Evolutionary conservation across 1,140 invertebrate species (phyloP), one percentile per base, ranked within the genome.

Genomic region (Zaprionus lachaisei): DNA sequence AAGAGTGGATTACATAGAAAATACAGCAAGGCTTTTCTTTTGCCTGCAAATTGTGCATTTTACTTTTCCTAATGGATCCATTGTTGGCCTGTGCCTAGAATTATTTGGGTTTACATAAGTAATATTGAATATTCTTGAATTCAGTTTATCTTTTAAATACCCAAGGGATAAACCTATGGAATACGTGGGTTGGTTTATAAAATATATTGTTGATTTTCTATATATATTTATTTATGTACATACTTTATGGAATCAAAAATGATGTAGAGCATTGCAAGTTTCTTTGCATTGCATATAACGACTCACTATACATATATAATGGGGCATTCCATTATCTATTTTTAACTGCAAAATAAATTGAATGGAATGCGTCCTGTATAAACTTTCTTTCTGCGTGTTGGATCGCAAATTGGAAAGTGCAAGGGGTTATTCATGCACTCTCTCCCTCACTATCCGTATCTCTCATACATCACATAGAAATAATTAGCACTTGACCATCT

Each of bases 401-500:
- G 9, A 11, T 22, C 3, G 47, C 24, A 24, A 83, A 83, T 78
- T 87, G 72, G 34, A 55, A 51, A 89, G 73, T 84, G 78, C 84
- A 78, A 34, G 60, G 26, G 84, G 84, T 90, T 90, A 90, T 79
- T 58, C 41, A 34, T 4, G 9, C 31, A 69, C 72, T 38, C 17
- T 24, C 15, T 9, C n/a, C 28, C 22, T 64, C n/a, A 62, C 49
- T 55, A 6, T 64, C 41, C 47, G 49, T 22, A 24, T 15, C 14
- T 12, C 24, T 9, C n/a, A 9, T 17, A 26, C 67, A 41, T 61
- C 55, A 67, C 65, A 69, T 61, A 69, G 70, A 75, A 79, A 79
- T 70, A 69, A 81, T 79, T 73, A 60, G 70, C 65, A 64, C 70
- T 68, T 79, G 57, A 66, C 63, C 56, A 70, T 69, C 60, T 72